Conservation (phyloP, 2,888 invertebrate genomes). For the Aphodius granarius region DNA sequence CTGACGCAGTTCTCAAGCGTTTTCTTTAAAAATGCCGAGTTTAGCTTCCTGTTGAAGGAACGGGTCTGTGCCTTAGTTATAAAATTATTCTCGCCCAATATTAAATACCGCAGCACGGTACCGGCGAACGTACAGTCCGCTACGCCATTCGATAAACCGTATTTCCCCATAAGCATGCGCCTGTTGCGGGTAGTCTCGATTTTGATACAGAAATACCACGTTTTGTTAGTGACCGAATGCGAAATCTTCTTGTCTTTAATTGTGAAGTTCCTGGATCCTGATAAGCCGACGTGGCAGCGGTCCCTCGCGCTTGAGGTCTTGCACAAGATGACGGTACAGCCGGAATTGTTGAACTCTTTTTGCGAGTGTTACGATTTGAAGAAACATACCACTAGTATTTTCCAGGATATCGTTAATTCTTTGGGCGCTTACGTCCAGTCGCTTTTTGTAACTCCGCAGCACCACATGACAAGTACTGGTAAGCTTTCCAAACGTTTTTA, state of each 20-base stretch:
- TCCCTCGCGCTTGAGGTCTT: constrained; percentile 94
- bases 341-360: constrained; percentile 85
- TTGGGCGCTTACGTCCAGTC: constrained; percentile 94
- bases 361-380: constrained; percentile 96
- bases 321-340: constrained; percentile 90
- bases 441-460: constrained; percentile 75
- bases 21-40: constrained; percentile 91
- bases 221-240: constrained; percentile 92
- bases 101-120: constrained; percentile 77
- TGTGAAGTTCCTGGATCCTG: constrained; percentile 95
- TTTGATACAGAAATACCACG: constrained; percentile 91
- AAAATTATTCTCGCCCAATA: constrained; percentile 95
- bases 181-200: constrained; percentile 90
- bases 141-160: constrained; percentile 82
- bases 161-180: constrained; percentile 96
- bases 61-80: constrained; percentile 98
- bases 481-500: constrained; percentile 35
- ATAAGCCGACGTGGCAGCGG: constrained; percentile 96
- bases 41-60: constrained; percentile 92
- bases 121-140: constrained; percentile 65
- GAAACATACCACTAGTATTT: constrained; percentile 88
- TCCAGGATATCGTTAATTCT: constrained; percentile 93
- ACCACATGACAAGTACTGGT: constrained; percentile 57
- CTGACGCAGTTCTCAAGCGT: constrained; percentile 83
- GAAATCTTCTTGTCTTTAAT: constrained; percentile 97